Percentiles rank a stretch among this genome's conserved stretches.
Evolutionary conservation across 2,888 invertebrate genomes (phyloP).

Genomic region (Metellina segmentata): DNA sequence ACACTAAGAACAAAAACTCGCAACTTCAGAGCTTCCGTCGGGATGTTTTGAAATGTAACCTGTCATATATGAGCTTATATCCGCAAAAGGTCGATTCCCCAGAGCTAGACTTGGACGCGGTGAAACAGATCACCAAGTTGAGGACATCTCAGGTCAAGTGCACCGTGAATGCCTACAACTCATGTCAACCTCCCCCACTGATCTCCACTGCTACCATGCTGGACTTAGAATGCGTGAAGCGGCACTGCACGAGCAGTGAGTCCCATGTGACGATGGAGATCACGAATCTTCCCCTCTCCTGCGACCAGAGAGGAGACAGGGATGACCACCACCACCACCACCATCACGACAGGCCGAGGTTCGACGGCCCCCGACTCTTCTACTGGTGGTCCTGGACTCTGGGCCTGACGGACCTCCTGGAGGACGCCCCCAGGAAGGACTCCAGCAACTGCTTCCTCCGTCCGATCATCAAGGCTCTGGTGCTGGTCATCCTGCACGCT

Average conservation of each 20-base stretch:
- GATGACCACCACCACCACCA: constrained; percentile 32
- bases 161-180: constrained; percentile 36
- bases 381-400: constrained; percentile 76
- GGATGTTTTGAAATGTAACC: constrained; percentile 7
- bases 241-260: constrained; percentile 74
- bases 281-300: constrained; percentile 67
- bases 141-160: constrained; percentile 45
- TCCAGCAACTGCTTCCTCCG: constrained; percentile 65
- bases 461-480: constrained; percentile 68
- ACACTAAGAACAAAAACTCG: not conserved
- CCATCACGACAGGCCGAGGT: constrained; percentile 46
- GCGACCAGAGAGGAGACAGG: constrained; percentile 62
- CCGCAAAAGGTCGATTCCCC: constrained; percentile 65
- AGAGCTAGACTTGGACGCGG: constrained; percentile 67
- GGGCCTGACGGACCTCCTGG: constrained; percentile 68
- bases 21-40: constrained; percentile 49
- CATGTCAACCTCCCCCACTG: constrained; percentile 47
- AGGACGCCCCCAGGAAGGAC: constrained; percentile 66
- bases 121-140: constrained; percentile 64
- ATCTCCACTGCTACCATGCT: constrained; percentile 67
- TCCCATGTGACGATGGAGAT: constrained; percentile 75
- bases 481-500: constrained; percentile 65
- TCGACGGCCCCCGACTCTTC: constrained; percentile 66
- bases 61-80: constrained; percentile 75
- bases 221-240: constrained; percentile 74